Evolutionary conservation across 2,888 invertebrate genomes (phyloP).

Genomic region (Standfussiana lucernea): DNA sequence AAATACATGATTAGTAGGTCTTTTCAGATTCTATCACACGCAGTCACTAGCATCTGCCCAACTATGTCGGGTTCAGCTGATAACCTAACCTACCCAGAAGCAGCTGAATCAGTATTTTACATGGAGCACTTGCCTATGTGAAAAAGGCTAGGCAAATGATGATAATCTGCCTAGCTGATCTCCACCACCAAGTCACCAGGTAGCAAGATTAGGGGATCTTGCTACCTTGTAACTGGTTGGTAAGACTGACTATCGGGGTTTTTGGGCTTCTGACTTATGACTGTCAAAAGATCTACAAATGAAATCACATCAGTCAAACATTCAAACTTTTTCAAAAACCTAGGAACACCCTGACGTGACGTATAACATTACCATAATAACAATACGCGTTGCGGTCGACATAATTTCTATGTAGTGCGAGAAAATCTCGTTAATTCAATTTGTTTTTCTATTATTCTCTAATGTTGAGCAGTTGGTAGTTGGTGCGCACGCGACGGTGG

Average conservation of each 20-base stretch:
- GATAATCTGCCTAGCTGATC: background rate
- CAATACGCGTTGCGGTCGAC: constrained; percentile 56
- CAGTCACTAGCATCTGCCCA: background rate
- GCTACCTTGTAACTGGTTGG: too few relatives aligned
- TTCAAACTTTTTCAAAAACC: constrained; percentile 26
- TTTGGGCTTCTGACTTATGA: background rate
- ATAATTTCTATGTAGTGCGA: constrained; percentile 70
- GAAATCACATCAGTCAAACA: constrained; percentile 9
- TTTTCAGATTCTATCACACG: background rate
- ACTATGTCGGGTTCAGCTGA: background rate
- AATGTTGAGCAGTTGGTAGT: constrained; percentile 66
- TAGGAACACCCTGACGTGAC: constrained; percentile 49
- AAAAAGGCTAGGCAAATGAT: background rate
- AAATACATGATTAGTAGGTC: background rate
- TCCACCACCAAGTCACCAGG: background rate
- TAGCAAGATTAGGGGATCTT: too few relatives aligned
- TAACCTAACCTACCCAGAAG: background rate
- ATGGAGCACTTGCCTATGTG: background rate
- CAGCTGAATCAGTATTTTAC: background rate
- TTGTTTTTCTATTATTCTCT: constrained; percentile 72
- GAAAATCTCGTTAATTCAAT: constrained; percentile 76
- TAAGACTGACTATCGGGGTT: background rate
- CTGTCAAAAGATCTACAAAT: background rate
- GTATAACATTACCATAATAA: constrained; percentile 64
- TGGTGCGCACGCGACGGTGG: constrained; percentile 68